Base-by-base conservation (phyloP, 2,888 invertebrate genomes). In the Leptogaster cylindrica region DNA sequence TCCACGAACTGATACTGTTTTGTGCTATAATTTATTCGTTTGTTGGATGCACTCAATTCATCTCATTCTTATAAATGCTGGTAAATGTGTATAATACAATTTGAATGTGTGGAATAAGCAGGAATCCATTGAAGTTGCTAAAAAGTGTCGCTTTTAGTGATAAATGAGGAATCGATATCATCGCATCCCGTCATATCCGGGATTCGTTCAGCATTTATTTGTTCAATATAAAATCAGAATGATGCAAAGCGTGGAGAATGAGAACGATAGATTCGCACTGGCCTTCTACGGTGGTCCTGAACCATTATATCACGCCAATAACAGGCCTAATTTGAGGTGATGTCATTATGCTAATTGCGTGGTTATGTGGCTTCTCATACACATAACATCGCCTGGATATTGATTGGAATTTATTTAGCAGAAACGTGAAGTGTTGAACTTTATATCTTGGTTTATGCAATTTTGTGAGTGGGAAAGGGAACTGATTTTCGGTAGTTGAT, bases 271-370 rank as follows among this genome's bases (percentile, higher is more conserved):
- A 4, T 41, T 23, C 23, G 39, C 12, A 36, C 28, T 28, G 27
- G 27, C 31, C 10, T 51, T 51, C 10, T 28, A 25, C 28, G 28
- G 16, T 12, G 28, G 51, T 51, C 6, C 6, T 2, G 31, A 14
- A 10, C 51, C 3, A 18, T 18, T 39, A 12, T 51, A 12, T 23
- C 41, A 39, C 12, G 14, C 52, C 31, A 14, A 16, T 12, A 20
- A 16, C 8, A 31, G 18, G 16, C 20, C 58, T 39, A 58, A 39
- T 58, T 58, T 58, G 2, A 12, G 36, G 23, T 25, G 58, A 58
- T 41, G 41, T 41, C 58, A 58, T 58, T 58, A 39, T 58, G 58
- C 25, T 58, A 58, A 58, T 58, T 36, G 58, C 23, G 39, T 58
- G 58, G 58, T 58, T 58, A 58, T 58, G 58, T 58, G 58, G 58